These are phyloP conservation scores for Leptestheria dahalacensis DNA, from an alignment of 1,140 invertebrate genomes.

Conservation along the genomic window DNA sequence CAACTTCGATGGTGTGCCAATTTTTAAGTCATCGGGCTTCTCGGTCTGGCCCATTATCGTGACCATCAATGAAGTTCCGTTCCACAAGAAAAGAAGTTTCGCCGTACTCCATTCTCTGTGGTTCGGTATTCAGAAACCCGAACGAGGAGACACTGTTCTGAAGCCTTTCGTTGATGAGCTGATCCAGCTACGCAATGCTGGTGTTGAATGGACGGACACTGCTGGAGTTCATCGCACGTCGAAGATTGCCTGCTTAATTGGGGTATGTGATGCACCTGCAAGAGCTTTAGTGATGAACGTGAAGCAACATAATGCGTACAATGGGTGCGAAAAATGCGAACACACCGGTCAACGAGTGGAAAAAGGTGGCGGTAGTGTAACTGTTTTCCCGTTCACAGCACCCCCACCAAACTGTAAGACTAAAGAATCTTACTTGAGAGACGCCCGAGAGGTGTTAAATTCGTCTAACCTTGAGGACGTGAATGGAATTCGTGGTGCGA, in stretches of 20 bases:
- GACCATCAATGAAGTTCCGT: constrained; percentile 25
- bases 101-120: constrained; percentile 5
- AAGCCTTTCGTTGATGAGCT: constrained; percentile 7
- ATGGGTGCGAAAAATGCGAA: not conserved
- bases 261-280: not conserved
- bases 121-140: not conserved
- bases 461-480: too few relatives aligned
- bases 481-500: not conserved
- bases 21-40: constrained; percentile 26
- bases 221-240: not conserved
- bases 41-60: constrained; percentile 25
- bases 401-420: too few relatives aligned
- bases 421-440: too few relatives aligned
- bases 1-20: constrained; percentile 22
- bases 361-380: constrained; percentile 3
- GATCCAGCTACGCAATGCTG: not conserved
- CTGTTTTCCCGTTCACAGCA: too few relatives aligned
- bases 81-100: constrained; percentile 14
- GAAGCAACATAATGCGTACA: not conserved
- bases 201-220: constrained; percentile 1
- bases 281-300: not conserved
- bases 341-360: not conserved
- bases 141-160: constrained; percentile 1
- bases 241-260: not conserved
- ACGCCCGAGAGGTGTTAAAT: too few relatives aligned